Percentiles rank a stretch among this genome's conserved stretches.
These are phyloP conservation scores for Rhopalosiphum padi DNA, from an alignment of 1,140 invertebrate species.

Conservation along the genomic window DNA sequence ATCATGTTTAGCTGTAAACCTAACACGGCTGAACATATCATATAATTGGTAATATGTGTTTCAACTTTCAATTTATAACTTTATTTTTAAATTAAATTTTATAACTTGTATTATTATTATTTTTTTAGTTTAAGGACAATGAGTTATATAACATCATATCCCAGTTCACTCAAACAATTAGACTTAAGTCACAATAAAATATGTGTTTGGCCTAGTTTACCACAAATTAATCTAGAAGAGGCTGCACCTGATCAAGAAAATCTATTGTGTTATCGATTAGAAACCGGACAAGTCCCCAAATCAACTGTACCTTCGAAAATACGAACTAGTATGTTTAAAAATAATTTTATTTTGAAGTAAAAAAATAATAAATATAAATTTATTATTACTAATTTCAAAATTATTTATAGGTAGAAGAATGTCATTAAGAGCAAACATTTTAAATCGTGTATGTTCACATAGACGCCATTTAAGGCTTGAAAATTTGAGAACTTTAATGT, in stretches of 20 bases:
- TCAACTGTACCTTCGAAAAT: slow-evolving; percentile 54
- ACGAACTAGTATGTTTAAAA: slow-evolving; percentile 26
- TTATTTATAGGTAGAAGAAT: slow-evolving; percentile 61
- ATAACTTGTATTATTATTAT: not conserved
- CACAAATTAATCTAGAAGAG: slow-evolving; percentile 66
- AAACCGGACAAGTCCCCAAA: slow-evolving; percentile 56
- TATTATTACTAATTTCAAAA: not conserved
- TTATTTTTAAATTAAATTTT: not conserved
- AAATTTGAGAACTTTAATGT: slow-evolving; percentile 79
- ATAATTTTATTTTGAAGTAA: not conserved
- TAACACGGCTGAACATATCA: slow-evolving; percentile 88
- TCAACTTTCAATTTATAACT: slow-evolving; percentile 8
- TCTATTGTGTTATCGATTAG: slow-evolving; percentile 57
- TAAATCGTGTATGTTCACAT: slow-evolving; percentile 82
- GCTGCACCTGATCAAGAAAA: slow-evolving; percentile 53
- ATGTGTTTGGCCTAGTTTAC: slow-evolving; percentile 83
- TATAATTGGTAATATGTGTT: slow-evolving; percentile 73
- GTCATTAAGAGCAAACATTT: slow-evolving; percentile 75
- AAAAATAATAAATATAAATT: not conserved
- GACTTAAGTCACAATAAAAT: slow-evolving; percentile 95
- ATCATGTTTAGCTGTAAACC: slow-evolving; percentile 84
- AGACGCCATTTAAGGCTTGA: slow-evolving; percentile 82
- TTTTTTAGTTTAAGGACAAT: slow-evolving; percentile 66
- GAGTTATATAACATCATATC: slow-evolving; percentile 90
- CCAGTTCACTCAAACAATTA: slow-evolving; percentile 84